Evolutionary conservation across 2,797 vertebrate genomes (phyloP).

Genomic region (Lophura swinhoii): DNA sequence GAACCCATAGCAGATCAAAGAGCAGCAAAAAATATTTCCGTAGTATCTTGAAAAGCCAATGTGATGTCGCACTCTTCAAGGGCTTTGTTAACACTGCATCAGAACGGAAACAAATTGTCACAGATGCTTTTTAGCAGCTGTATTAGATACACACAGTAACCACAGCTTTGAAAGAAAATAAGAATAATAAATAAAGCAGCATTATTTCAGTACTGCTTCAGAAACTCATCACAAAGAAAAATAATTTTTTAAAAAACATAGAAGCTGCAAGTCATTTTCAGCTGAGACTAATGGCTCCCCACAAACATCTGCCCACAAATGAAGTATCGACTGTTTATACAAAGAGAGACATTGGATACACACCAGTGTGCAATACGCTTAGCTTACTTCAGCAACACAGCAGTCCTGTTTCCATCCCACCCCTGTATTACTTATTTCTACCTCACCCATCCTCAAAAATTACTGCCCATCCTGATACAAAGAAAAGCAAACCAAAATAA

Average conservation of each 20-base stretch:
- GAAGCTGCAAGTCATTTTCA: neutral
- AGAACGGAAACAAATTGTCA: neutral
- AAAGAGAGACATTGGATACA: neutral
- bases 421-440: neutral
- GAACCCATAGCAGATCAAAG: conserved; percentile 1
- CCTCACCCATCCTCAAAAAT: neutral
- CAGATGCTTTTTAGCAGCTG: conserved; percentile 33
- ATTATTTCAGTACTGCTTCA: conserved; percentile 14
- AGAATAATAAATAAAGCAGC: conserved; percentile 20
- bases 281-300: neutral
- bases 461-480: neutral
- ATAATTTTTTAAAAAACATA: neutral
- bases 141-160: conserved; percentile 27
- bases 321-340: neutral
- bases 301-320: neutral
- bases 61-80: conserved; percentile 6
- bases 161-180: conserved; percentile 23
- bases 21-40: neutral
- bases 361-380: neutral
- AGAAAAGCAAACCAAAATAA: neutral
- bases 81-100: neutral
- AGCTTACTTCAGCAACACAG: neutral
- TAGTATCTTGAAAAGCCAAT: conserved; percentile 6
- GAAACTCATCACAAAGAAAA: neutral
- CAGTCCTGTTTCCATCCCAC: neutral